Evolutionary conservation across 1,140 invertebrate species (phyloP).

Genomic region (Calycopis cecrops): DNA sequence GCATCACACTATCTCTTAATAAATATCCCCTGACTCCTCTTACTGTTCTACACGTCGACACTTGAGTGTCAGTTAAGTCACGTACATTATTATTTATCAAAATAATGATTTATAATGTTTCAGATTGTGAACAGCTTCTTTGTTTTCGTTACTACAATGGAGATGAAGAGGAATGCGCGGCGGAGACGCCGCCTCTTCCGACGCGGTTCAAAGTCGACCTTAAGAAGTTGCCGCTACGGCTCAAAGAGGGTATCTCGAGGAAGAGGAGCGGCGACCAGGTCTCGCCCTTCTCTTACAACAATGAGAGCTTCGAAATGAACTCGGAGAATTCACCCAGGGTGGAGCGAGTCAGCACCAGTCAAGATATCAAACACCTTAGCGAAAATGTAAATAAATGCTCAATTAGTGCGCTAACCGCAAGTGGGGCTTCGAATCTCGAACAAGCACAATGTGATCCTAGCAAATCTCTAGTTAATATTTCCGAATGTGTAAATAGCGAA

Average conservation of each 20-base stretch:
- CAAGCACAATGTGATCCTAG: constrained; percentile 68
- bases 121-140: constrained; percentile 72
- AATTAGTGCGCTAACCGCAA: constrained; percentile 72
- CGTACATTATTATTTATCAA: constrained; percentile 1
- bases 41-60: neutral
- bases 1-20: too few relatives aligned
- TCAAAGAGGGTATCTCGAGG: constrained; percentile 65
- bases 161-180: constrained; percentile 63
- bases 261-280: constrained; percentile 65
- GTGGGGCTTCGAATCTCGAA: constrained; percentile 57
- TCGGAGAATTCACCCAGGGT: constrained; percentile 53
- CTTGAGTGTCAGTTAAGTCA: neutral
- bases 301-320: constrained; percentile 69
- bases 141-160: constrained; percentile 74
- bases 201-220: constrained; percentile 59
- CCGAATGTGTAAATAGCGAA: constrained; percentile 69
- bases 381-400: constrained; percentile 73
- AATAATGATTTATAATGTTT: constrained; percentile 30
- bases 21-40: too few relatives aligned
- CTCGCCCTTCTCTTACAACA: constrained; percentile 64
- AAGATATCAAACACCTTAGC: constrained; percentile 68
- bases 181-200: constrained; percentile 58
- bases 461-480: constrained; percentile 66
- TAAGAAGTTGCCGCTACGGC: constrained; percentile 56
- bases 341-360: constrained; percentile 55